Conservation (phyloP, 1,140 invertebrate genomes). For the Colletes gigas region DNA sequence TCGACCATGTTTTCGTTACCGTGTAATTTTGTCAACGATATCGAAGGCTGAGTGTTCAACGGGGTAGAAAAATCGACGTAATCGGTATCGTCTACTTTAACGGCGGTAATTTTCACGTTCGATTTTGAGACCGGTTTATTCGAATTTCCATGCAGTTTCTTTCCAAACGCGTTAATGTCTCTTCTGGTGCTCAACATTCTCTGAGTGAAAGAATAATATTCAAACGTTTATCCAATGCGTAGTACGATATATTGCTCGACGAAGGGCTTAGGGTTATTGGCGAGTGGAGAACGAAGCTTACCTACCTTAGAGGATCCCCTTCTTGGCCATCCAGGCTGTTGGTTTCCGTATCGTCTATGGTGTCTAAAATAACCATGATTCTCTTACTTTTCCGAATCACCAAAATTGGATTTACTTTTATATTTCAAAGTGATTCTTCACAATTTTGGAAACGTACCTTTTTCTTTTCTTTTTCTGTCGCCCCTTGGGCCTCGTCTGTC, state of each 20-base stretch:
- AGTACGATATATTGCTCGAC: too few relatives aligned
- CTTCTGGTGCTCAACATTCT: conserved; percentile 5
- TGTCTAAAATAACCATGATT: conserved; percentile 5
- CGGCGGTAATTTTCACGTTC: background rate
- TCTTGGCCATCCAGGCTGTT: conserved; percentile 5
- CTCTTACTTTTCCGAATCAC: background rate
- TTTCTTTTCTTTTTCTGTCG: conserved; percentile 46
- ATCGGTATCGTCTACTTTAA: conserved; percentile 17
- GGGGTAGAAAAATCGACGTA: conserved; percentile 24
- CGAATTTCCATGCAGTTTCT: too few relatives aligned
- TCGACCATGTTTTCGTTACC: conserved; percentile 32
- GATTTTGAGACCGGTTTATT: background rate
- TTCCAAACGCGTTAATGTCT: background rate
- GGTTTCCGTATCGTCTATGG: conserved; percentile 1
- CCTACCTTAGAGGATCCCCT: conserved; percentile 51
- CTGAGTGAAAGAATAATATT: conserved; percentile 24
- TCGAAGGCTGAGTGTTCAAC: background rate
- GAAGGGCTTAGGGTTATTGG: background rate
- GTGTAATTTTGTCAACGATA: background rate
- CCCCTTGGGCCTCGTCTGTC: conserved; percentile 6
- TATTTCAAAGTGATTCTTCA: too few relatives aligned
- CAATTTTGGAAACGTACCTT: background rate
- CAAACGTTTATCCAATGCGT: conserved; percentile 30
- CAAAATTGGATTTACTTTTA: background rate
- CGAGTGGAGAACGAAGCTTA: conserved; percentile 45